A percentile compares a stretch with the other conserved stretches of the same genome.
These are phyloP conservation scores for Ifrita kowaldi DNA, from an alignment of 2,113 vertebrate species.

Conservation along the genomic window DNA sequence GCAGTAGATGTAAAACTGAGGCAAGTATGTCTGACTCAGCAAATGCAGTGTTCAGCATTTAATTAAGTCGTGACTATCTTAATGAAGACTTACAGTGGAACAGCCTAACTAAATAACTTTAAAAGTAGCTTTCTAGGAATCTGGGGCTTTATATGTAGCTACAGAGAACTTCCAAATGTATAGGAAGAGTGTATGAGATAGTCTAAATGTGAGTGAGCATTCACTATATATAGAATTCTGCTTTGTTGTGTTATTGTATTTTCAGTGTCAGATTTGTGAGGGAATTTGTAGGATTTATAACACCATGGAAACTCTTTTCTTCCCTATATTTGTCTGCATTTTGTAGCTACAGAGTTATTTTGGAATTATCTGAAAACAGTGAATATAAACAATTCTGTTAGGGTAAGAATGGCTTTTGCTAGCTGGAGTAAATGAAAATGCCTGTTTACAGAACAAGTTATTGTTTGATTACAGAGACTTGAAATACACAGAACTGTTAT, in stretches of 20 bases:
- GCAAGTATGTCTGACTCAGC: constrained; percentile 29
- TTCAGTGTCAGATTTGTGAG: neutral
- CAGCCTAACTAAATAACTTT: neutral
- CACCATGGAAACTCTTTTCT: neutral
- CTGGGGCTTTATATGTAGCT: neutral
- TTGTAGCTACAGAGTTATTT: neutral
- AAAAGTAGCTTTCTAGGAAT: neutral
- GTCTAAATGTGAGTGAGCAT: neutral
- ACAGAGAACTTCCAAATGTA: neutral
- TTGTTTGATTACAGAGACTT: neutral
- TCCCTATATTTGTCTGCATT: neutral
- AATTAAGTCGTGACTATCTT: neutral
- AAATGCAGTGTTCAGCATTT: neutral
- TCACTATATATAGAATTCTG: neutral
- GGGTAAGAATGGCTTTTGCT: neutral
- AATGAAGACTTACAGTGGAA: neutral
- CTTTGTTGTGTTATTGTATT: neutral
- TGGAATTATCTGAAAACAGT: constrained; percentile 1
- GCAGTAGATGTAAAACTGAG: neutral
- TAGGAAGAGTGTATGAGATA: neutral
- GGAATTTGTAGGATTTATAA: neutral
- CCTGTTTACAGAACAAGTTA: constrained; percentile 4
- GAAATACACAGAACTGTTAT: neutral
- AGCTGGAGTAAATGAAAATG: neutral
- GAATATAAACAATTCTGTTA: neutral